A percentile compares a stretch with the other conserved stretches of the same genome.
Conservation (phyloP, 2,113 vertebrate genomes). For the Nerophis ophidion region DNA sequence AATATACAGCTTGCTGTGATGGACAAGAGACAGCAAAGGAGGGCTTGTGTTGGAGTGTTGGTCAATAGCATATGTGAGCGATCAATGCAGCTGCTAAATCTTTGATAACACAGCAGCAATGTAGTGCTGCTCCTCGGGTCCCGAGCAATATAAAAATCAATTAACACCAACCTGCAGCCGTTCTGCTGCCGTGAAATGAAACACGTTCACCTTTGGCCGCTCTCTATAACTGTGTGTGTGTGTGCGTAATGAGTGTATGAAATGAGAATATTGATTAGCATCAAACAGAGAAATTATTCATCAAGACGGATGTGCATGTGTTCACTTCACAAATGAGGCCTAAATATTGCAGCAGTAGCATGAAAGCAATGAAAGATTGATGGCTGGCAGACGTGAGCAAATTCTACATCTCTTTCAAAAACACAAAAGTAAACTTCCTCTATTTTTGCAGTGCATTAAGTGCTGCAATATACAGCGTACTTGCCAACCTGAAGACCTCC, state of each 20-base stretch:
- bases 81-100: conserved; percentile 22
- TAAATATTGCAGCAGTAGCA: conserved; percentile 1
- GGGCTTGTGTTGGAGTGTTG: background rate
- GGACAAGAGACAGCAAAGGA: no score
- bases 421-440: no score
- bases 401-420: no score
- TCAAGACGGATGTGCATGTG: conserved; percentile 4
- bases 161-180: conserved; percentile 30
- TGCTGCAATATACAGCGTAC: background rate
- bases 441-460: background rate
- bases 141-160: conserved; percentile 41
- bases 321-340: background rate
- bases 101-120: conserved; percentile 17
- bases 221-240: conserved; percentile 21
- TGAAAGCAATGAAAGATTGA: background rate
- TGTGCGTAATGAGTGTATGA: background rate
- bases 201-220: conserved; percentile 19
- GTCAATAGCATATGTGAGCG: conserved; percentile 18
- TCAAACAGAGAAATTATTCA: conserved; percentile 10
- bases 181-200: conserved; percentile 27
- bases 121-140: background rate
- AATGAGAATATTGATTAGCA: conserved; percentile 16
- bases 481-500: no score
- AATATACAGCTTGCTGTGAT: no score
- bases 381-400: background rate